Evolutionary conservation across 2,888 invertebrate genomes (phyloP), one percentile per base, ranked within the genome.

Genomic region (Dastarcus helophoroides): DNA sequence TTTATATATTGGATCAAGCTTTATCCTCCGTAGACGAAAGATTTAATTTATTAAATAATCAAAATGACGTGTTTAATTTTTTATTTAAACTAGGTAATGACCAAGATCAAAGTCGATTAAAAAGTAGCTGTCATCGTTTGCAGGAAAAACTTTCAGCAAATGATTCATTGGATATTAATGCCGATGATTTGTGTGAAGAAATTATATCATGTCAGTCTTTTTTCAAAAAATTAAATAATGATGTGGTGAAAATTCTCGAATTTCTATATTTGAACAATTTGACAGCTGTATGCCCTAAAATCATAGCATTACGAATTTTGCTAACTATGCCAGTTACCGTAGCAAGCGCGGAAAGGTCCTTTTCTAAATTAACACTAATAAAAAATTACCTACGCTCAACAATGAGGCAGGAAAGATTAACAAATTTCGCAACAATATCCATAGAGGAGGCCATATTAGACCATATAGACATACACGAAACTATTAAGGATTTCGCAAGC

Each of bases 391-490:
- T 26, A 15, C 26, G 26, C 14, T 26, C 26, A 14, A 26, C 14
- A 26, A 26, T 22, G 28, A 32, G 21, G 26, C 36, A 41, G 35
- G 33, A 39, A 28, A 37, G 35, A 26, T 39, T 33, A 36, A 31
- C 36, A 31, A 36, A 40, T 38, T n/a, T n/a, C 33, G 37, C 40
- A 35, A 38, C 30, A 38, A 40, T 40, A 40, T 38, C 38, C 14
- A 38, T 40, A 33, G 29, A 40, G 29, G 34, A 26, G 26, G 38
- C 31, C 27, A 33, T 38, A 38, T 28, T 32, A 35, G 35, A 38
- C 26, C 22, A 36, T 33, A 33, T 21, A 32, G 32, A 36, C 31
- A 32, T 38, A 30, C 30, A 34, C 29, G 34, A 39, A 27, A 36
- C 14, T 29, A 39, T 40, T 23, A 36, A 39, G 27, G 34, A 40